Conservation (phyloP, 2,797 vertebrate genomes). For the Crypturellus tataupa region DNA sequence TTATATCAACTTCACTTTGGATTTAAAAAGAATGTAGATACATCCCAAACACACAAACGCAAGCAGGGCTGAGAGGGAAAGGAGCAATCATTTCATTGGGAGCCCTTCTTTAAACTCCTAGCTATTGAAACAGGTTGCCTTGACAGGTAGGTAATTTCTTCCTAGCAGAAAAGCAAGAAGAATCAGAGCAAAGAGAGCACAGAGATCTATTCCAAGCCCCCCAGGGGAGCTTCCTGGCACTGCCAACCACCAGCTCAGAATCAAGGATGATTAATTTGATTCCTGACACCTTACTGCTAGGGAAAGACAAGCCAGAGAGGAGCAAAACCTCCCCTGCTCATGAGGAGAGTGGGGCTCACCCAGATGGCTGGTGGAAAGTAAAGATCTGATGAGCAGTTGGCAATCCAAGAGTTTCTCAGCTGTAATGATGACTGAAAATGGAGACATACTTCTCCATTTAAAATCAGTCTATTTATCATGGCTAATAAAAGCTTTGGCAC, state of each 20-base stretch:
- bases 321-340: background rate
- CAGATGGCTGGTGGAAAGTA: background rate
- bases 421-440: background rate
- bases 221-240: background rate
- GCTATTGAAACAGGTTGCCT: conserved; percentile 2
- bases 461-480: background rate
- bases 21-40: background rate
- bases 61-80: background rate
- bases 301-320: background rate
- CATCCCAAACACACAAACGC: background rate
- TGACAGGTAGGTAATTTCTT: background rate
- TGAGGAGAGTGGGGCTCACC: background rate
- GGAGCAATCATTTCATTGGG: background rate
- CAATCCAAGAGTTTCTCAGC: background rate
- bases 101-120: background rate
- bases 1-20: conserved; percentile 52
- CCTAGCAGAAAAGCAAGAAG: background rate
- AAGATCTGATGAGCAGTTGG: background rate
- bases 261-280: background rate
- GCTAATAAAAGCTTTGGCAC: background rate
- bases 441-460: background rate
- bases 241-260: background rate
- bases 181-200: background rate
- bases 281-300: background rate
- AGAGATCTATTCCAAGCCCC: background rate